phyloP scores from a whole-genome alignment of 1,140 invertebrate genomes.

The Drosophila takahashii region DNA sequence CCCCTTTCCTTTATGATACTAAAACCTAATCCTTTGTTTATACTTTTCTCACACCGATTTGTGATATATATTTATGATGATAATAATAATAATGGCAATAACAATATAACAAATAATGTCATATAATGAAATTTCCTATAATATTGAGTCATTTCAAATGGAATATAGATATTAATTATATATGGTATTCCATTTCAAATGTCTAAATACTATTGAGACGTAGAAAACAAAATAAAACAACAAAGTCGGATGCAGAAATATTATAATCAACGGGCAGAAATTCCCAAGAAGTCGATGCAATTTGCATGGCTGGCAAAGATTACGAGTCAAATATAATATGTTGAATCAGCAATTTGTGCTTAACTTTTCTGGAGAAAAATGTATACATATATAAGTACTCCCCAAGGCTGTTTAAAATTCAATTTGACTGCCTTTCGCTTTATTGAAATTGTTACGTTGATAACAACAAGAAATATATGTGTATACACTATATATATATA shows the following conservation, averaged over 20 bases:
- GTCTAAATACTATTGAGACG: too few species aligned
- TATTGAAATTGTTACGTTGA: slow-evolving; percentile 62
- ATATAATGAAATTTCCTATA: too few species aligned
- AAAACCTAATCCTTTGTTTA: too few species aligned
- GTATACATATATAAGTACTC: not conserved
- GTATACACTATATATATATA: slow-evolving; percentile 26
- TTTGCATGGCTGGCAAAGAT: not conserved
- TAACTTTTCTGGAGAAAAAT: not conserved
- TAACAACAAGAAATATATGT: slow-evolving; percentile 50
- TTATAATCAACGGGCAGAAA: not conserved
- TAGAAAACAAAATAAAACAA: too few species aligned
- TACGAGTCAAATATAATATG: not conserved
- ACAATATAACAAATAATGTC: too few species aligned
- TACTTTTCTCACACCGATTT: too few species aligned
- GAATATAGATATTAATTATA: too few species aligned
- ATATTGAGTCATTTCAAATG: too few species aligned
- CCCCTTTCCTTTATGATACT: too few species aligned
- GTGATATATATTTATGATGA: too few species aligned
- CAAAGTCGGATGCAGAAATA: not conserved
- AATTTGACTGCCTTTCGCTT: slow-evolving; percentile 53
- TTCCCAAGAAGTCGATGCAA: not conserved
- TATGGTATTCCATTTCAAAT: too few species aligned
- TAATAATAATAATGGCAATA: too few species aligned
- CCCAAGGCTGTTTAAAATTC: not conserved
- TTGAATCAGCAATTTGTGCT: not conserved